Evolutionary conservation across 2,797 vertebrate species (phyloP).

Genomic region (Urosaurus nigricauda): DNA sequence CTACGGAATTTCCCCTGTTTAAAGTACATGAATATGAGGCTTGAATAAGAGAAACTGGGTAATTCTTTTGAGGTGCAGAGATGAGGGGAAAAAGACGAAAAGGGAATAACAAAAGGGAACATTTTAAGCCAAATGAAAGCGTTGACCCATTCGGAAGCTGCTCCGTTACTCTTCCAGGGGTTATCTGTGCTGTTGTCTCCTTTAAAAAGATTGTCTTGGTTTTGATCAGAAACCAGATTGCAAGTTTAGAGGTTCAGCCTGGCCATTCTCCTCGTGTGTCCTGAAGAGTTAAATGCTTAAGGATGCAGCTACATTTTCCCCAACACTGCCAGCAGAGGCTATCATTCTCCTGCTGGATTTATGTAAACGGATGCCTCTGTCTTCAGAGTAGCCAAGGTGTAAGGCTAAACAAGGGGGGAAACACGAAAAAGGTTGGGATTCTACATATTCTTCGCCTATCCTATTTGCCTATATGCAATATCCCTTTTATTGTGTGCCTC

Average conservation of each 20-base stretch:
- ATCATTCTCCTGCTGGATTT: constrained; percentile 72
- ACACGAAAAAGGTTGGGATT: background rate
- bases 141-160: background rate
- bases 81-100: background rate
- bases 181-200: too few species aligned
- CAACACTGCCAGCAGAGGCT: constrained; percentile 78
- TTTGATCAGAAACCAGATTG: background rate
- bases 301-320: constrained; percentile 63
- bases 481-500: background rate
- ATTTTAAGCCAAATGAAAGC: background rate
- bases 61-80: background rate
- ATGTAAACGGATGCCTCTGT: constrained; percentile 26
- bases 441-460: background rate
- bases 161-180: background rate
- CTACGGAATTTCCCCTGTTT: background rate
- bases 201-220: background rate
- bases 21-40: background rate
- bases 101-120: background rate
- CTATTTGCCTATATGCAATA: background rate
- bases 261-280: background rate
- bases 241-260: background rate
- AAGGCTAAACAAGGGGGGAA: background rate
- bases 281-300: constrained; percentile 63
- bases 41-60: background rate
- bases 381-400: constrained; percentile 29